Evolutionary conservation across 2,888 invertebrate genomes (phyloP), one percentile per base, ranked within the genome.

Genomic region (Meiosimyza decipiens): DNA sequence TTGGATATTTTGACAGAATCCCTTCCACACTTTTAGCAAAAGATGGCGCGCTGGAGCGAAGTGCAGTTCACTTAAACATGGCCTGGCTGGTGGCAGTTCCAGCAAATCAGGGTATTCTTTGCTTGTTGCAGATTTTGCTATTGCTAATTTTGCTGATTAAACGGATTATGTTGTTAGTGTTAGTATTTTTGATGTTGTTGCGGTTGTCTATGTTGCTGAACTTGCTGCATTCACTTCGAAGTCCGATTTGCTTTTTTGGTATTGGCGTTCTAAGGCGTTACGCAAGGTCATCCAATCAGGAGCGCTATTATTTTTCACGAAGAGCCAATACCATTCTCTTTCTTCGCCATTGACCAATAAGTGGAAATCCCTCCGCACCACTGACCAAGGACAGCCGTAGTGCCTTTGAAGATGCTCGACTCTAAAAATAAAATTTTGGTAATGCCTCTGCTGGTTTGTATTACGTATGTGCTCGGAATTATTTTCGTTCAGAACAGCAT

Each of bases 321-420:
- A 49, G 1, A 57, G 47, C 73, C 71, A 74, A 28, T 67, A 68
- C 73, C 73, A 74, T 12, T 72, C 69, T 33, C 49, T 22, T 1
- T 66, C 74, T 13, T 16, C 33, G 0, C 71, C 74, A 3, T 11
- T 22, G 6, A 74, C 16, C 13, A 71, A 49, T 1, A 33, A n/a
- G 51, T 74, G 65, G 16, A 74, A 71, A 5, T 74, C 64, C 2
- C 64, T 28, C 4, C 69, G 16, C 6, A 74, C 51, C 13, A 59
- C 64, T 4, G 40, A 6, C 71, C 71, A 71, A 5, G 28, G 6
- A 12, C 65, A 66, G 2, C 13, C 12, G 33, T 74, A 69, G 3
- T 69, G 50, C 1, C 16, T 15, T 13, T 70, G 68, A 12, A 71
- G 28, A 55, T 68, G 59, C 13, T 71, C 73, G 12, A 71, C 5